Evolutionary conservation across 2,113 vertebrate species (phyloP).

Genomic region (Mobula hypostoma): DNA sequence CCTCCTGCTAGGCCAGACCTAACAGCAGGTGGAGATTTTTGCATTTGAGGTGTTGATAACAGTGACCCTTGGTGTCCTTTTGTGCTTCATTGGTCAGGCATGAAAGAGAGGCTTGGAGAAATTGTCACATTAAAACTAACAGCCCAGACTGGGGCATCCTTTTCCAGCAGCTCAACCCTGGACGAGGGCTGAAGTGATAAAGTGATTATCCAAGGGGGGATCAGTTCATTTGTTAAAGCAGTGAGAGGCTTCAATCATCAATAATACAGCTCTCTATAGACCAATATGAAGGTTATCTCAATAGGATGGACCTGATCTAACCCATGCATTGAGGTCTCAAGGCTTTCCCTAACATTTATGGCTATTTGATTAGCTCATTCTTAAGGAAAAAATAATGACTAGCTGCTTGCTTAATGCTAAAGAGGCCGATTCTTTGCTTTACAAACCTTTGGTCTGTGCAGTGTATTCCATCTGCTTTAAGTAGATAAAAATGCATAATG

Average conservation of each 20-base stretch:
- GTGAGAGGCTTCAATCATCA: constrained; percentile 55
- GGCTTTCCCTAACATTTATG: constrained; percentile 37
- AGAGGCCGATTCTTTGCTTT: constrained; percentile 36
- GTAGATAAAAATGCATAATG: constrained; percentile 31
- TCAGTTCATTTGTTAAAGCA: constrained; percentile 57
- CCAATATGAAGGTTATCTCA: constrained; percentile 64
- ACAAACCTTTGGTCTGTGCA: constrained; percentile 12
- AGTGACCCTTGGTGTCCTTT: constrained; percentile 42
- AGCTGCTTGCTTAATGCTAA: constrained; percentile 32
- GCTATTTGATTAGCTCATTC: constrained; percentile 37
- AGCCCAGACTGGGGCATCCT: constrained; percentile 41
- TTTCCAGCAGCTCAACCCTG: constrained; percentile 54
- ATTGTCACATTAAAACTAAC: constrained; percentile 38
- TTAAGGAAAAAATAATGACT: constrained; percentile 32
- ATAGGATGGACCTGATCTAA: constrained; percentile 54
- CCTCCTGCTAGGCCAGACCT: neutral
- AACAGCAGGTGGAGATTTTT: constrained; percentile 38
- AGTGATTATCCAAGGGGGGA: constrained; percentile 56
- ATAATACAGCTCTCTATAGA: constrained; percentile 51
- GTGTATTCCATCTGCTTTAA: constrained; percentile 36
- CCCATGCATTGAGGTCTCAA: constrained; percentile 44
- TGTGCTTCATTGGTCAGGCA: constrained; percentile 40
- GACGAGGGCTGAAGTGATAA: constrained; percentile 61
- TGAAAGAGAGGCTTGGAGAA: constrained; percentile 37
- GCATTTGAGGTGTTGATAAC: constrained; percentile 46